phyloP scores from a whole-genome alignment of 30 jellyfish, hydroid and myxozoan species.

The Euphysa ruthae region DNA sequence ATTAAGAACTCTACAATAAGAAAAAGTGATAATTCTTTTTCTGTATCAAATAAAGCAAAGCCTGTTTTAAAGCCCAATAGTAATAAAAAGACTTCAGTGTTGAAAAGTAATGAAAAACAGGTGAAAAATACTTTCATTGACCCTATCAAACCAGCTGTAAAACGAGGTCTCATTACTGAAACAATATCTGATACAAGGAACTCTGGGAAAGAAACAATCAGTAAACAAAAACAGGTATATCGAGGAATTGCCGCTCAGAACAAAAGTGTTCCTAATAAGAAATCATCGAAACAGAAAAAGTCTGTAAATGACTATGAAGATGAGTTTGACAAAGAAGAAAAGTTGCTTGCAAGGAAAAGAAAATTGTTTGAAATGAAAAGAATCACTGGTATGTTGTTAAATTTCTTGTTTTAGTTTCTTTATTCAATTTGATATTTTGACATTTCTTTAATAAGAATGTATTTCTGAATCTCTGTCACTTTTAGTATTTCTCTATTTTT shows the following conservation, averaged over 20 bases:
- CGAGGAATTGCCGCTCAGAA: constrained; percentile 19
- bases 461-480: too few species aligned
- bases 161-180: constrained; percentile 24
- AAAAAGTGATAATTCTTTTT: not conserved
- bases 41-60: not conserved
- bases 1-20: not conserved
- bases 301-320: constrained; percentile 44
- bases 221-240: not conserved
- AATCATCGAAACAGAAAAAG: not conserved
- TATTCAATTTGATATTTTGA: too few species aligned
- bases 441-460: too few species aligned
- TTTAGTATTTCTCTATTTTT: too few species aligned
- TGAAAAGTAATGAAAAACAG: not conserved
- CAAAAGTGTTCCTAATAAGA: not conserved
- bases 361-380: constrained; percentile 40
- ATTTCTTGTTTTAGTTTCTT: too few species aligned
- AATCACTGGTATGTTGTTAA: constrained; percentile 24
- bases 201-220: not conserved
- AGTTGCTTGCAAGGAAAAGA: constrained; percentile 54
- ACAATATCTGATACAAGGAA: not conserved
- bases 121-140: not conserved
- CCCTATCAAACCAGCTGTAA: not conserved
- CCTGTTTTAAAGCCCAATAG: not conserved
- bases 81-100: not conserved
- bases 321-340: constrained; percentile 61